Evolutionary conservation across 2,797 vertebrate species (phyloP), one percentile per base, ranked within the genome.

Genomic region (Platalea minor): DNA sequence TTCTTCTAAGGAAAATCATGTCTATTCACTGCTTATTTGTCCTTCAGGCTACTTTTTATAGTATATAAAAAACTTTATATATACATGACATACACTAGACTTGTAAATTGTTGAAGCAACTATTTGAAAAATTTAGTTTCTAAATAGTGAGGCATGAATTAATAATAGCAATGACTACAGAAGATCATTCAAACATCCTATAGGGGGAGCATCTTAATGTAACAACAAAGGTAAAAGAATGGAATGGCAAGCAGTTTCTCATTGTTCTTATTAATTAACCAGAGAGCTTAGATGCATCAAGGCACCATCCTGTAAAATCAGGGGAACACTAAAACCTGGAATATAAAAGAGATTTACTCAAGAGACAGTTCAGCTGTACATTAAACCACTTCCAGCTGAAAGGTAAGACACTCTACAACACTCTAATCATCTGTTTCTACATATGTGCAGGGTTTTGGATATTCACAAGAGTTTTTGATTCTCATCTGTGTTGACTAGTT

Each of bases 351-450:
- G 5, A 60, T 87, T 81, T 91, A 76, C 89, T 90, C 93, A 88
- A 48, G 94, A 84, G 94, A 50, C 50, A 63, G 33, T 67, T 95
- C 67, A 91, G 23, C 46, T 85, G 54, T 86, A 79, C 46, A 28
- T 79, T 75, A 89, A 81, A 74, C 59, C 35, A 76, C 51, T 86
- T 94, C 63, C 51, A 73, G 7, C 14, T 54, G 60, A 92, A 91
- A 92, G 51, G 10, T 35, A 95, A 63, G 73, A 85, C 91, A 95
- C 35, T 60, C 77, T 10, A 57, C n/a, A 79, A 56, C 50, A 51
- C 41, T 88, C 59, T 25, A 61, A 65, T 97, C 75, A 92, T 94
- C 95, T 97, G 94, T 46, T 95, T 95, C 88, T 82, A 63, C 95
- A 95, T 94, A 94, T 96, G 94, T 75, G 88, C 91, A 89, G 88